These are phyloP conservation scores for Acomys russatus DNA, from an alignment of 2,797 vertebrate genomes.

Conservation along the genomic window DNA sequence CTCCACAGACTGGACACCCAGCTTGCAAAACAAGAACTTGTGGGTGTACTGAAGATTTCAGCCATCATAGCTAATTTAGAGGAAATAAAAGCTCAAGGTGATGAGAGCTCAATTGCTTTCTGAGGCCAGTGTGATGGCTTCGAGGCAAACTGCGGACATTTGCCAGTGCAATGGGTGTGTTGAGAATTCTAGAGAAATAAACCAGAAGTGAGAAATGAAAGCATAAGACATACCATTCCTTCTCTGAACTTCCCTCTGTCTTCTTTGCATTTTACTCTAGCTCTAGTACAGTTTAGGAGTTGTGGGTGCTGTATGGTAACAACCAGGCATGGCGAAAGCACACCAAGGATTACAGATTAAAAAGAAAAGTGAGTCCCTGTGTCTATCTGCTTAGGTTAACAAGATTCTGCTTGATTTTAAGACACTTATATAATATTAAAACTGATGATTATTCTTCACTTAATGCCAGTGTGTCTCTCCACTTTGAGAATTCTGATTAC, in stretches of 20 bases:
- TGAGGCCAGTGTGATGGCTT: background rate
- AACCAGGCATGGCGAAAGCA: background rate
- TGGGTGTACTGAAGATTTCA: background rate
- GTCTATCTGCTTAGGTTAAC: background rate
- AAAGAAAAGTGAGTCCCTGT: background rate
- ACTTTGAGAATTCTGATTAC: background rate
- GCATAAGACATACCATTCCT: background rate
- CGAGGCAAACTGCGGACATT: background rate
- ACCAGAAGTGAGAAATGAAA: background rate
- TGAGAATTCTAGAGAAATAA: background rate
- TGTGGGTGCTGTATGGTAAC: background rate
- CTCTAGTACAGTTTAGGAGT: background rate
- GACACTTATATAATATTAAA: background rate
- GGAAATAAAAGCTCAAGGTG: background rate
- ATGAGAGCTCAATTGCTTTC: background rate
- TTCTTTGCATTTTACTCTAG: fast-evolving
- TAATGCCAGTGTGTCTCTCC: background rate
- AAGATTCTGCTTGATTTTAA: background rate
- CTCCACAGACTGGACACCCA: background rate
- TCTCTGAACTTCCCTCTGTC: background rate
- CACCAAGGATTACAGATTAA: background rate
- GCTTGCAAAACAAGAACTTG: background rate
- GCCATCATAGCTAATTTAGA: background rate
- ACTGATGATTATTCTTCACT: background rate
- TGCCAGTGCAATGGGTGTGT: background rate